These are phyloP conservation scores for Acrocephalus kingi DNA, from an alignment of 2,113 vertebrate genomes.

Conservation along the genomic window DNA sequence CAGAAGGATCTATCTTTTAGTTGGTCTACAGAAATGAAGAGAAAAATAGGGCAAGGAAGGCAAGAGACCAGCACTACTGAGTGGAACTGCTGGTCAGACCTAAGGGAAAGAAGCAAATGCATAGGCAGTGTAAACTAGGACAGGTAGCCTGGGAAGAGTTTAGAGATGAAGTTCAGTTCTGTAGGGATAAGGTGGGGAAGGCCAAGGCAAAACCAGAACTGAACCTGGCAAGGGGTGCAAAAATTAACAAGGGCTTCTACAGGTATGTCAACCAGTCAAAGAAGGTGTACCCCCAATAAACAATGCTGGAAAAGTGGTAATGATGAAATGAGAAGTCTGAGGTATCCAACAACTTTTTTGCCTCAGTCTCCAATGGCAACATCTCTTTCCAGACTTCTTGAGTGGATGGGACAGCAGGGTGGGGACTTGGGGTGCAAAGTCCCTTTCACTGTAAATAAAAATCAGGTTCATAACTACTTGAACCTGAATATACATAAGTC, in stretches of 20 bases:
- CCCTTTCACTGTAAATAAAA: not conserved
- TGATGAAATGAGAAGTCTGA: not conserved
- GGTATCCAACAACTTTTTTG: not conserved
- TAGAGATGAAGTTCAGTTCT: not conserved
- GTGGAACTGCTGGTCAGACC: not conserved
- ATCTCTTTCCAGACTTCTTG: not conserved
- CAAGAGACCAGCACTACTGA: not conserved
- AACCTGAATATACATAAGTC: not conserved
- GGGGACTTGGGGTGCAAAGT: not conserved
- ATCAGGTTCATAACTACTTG: not conserved
- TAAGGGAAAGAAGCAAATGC: not conserved
- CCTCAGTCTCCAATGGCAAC: not conserved
- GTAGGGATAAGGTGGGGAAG: not conserved
- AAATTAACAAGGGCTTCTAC: not conserved
- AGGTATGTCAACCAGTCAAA: not conserved
- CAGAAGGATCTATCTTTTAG: not conserved
- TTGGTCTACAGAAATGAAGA: not conserved
- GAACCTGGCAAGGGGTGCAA: not conserved
- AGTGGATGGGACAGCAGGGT: not conserved
- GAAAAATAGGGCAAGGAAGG: not conserved
- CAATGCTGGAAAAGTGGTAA: not conserved
- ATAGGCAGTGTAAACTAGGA: not conserved
- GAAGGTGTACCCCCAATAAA: not conserved
- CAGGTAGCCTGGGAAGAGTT: not conserved
- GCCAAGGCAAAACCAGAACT: not conserved